These are phyloP conservation scores for Dipodomys ordii DNA, from an alignment of 2,113 vertebrate species.

Conservation along the genomic window DNA sequence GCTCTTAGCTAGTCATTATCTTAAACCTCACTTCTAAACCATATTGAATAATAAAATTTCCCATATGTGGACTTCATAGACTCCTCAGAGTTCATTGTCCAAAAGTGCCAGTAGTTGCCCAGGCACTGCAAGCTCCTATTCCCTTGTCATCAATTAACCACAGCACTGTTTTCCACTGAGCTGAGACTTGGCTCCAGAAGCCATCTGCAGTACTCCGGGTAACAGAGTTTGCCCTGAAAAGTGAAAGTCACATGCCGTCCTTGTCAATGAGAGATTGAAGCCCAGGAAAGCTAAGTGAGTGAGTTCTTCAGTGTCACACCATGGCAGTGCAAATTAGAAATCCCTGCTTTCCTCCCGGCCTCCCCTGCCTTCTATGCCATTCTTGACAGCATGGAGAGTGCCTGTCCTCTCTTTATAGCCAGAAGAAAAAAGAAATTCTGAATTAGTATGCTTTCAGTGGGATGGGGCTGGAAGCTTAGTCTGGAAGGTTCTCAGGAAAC, in stretches of 20 bases:
- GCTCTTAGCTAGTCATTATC: constrained; percentile 35
- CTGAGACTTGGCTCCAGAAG: not conserved
- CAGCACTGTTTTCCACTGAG: not conserved
- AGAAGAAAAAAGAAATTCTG: not conserved
- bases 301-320: not conserved
- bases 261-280: not conserved
- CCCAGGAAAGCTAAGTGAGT: not conserved
- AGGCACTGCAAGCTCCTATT: not conserved
- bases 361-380: not conserved
- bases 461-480: not conserved
- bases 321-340: not conserved
- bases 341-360: too few species aligned
- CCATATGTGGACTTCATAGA: fast-evolving
- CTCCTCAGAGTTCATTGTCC: constrained; percentile 35
- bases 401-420: not conserved
- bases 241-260: not conserved
- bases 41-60: not conserved
- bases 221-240: not conserved
- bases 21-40: constrained; percentile 13
- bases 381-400: not conserved
- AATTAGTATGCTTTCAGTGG: not conserved
- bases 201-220: not conserved
- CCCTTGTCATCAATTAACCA: constrained; percentile 6
- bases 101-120: not conserved
- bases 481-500: not conserved